A percentile compares a stretch with the other conserved stretches of the same genome.
Evolutionary conservation across 2,888 invertebrate species (phyloP).

Genomic region (Pseudococcus viburni): DNA sequence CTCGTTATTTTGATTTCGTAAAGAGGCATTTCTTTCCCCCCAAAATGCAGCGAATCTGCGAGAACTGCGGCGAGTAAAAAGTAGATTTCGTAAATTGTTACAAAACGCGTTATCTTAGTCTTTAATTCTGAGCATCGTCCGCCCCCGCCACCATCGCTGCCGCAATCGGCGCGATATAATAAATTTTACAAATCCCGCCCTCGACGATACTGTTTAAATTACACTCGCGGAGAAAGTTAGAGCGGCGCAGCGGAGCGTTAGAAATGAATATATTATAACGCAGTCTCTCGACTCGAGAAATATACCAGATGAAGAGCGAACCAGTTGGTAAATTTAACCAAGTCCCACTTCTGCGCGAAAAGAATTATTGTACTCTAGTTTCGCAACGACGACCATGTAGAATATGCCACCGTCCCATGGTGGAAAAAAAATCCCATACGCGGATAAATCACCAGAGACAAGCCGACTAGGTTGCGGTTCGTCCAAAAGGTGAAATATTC

Average conservation of each 20-base stretch:
- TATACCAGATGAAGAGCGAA: conserved; percentile 58
- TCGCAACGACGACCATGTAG: neutral
- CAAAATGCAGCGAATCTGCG: neutral
- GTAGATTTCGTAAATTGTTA: conserved; percentile 13
- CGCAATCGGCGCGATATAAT: conserved; percentile 32
- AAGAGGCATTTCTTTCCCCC: neutral
- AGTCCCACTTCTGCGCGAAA: conserved; percentile 49
- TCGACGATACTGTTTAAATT: conserved; percentile 64
- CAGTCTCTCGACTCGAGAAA: neutral
- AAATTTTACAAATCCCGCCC: conserved; percentile 58
- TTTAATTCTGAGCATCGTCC: neutral
- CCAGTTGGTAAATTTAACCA: conserved; percentile 63
- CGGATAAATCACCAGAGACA: conserved; percentile 52
- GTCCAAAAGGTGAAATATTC: neutral
- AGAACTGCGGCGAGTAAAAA: neutral
- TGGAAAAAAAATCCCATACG: neutral
- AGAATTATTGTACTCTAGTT: conserved; percentile 45
- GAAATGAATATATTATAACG: conserved; percentile 62
- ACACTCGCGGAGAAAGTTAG: conserved; percentile 62
- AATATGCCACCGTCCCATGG: neutral
- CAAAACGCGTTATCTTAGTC: conserved; percentile 4
- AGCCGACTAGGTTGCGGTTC: neutral
- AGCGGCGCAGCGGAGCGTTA: neutral
- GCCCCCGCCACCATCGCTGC: neutral
- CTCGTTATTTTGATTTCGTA: conserved; percentile 21